A percentile compares a stretch with the other conserved stretches of the same genome.
These are phyloP conservation scores for Cephus spinipes DNA, from an alignment of 2,888 invertebrate genomes.

Conservation along the genomic window DNA sequence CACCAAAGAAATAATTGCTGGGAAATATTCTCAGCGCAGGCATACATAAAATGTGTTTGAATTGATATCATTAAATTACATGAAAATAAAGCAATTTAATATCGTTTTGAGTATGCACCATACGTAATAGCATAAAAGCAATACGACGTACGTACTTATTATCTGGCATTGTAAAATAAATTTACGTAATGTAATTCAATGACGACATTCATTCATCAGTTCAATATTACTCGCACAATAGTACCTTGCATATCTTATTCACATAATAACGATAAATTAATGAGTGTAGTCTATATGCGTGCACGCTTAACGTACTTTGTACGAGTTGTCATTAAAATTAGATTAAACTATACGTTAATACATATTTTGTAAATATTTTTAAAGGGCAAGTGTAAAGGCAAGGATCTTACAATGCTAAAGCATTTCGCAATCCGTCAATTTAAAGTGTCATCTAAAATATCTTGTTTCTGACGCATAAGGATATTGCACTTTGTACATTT, in stretches of 20 bases:
- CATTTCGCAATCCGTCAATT: not conserved
- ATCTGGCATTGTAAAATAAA: not conserved
- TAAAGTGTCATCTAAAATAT: not conserved
- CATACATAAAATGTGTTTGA: not conserved
- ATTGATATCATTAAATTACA: not conserved
- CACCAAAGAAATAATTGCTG: not conserved
- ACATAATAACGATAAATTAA: not conserved
- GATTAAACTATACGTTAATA: not conserved
- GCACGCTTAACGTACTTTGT: constrained; percentile 12
- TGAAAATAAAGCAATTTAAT: not conserved
- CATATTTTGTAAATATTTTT: not conserved
- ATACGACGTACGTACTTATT: not conserved
- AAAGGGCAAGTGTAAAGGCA: not conserved
- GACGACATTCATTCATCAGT: not conserved
- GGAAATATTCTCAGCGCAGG: not conserved
- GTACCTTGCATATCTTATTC: not conserved
- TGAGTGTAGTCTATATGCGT: not conserved
- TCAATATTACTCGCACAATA: not conserved
- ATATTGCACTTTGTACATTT: constrained; percentile 27
- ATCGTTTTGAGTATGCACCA: not conserved
- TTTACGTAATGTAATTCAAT: not conserved
- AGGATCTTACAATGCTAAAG: not conserved
- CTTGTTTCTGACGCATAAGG: not conserved
- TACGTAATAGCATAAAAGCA: not conserved
- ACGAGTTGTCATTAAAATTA: not conserved